Evolutionary conservation across 2,888 invertebrate species (phyloP).

Genomic region (Athalia cordata): DNA sequence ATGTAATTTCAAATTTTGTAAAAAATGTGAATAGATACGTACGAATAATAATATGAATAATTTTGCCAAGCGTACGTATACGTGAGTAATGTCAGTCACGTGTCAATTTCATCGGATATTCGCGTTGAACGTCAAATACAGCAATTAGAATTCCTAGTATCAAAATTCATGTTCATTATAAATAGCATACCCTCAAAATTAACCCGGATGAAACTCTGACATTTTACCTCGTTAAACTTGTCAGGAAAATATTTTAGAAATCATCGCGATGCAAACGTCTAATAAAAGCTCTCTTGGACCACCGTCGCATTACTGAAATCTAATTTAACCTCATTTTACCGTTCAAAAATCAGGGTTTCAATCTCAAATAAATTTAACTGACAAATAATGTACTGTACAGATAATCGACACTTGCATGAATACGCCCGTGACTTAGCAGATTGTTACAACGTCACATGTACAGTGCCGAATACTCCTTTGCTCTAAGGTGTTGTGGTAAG

Average conservation of each 20-base stretch:
- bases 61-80: neutral
- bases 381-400: too few species aligned
- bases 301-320: too few species aligned
- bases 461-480: too few species aligned
- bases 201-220: constrained; percentile 25
- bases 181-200: constrained; percentile 20
- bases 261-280: too few species aligned
- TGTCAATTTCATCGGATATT: neutral
- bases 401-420: neutral
- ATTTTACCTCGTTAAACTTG: constrained; percentile 5
- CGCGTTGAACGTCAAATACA: neutral
- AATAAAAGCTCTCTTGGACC: too few species aligned
- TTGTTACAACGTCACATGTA: neutral
- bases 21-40: too few species aligned
- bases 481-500: neutral
- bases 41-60: neutral
- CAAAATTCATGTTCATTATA: constrained; percentile 7
- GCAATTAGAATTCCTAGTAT: neutral
- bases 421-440: neutral
- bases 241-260: neutral
- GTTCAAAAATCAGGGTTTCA: too few species aligned
- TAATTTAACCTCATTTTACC: too few species aligned
- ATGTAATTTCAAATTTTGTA: too few species aligned
- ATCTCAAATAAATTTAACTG: too few species aligned
- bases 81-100: neutral